Percentiles rank a stretch among this genome's conserved stretches.
Conservation (phyloP, 2,888 invertebrate species). For the Phortica magna region DNA sequence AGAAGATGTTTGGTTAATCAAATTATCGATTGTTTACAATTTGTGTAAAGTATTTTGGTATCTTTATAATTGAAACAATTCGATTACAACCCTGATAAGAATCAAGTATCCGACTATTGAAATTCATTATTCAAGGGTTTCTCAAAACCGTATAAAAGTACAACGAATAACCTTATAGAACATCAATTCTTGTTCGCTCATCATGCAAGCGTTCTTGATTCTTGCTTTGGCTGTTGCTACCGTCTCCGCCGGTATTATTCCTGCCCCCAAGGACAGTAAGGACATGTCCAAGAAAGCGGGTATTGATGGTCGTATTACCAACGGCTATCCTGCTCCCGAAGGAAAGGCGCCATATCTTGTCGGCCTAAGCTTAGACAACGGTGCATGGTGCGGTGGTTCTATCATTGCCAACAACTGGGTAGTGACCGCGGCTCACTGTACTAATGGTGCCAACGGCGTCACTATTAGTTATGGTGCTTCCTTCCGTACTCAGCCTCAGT, state of each 20-base stretch:
- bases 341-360: constrained; percentile 68
- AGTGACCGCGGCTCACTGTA: constrained; percentile 71
- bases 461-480: constrained; percentile 59
- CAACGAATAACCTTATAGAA: too few relatives aligned
- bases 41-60: too few relatives aligned
- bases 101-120: too few relatives aligned
- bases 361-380: constrained; percentile 58
- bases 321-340: constrained; percentile 61
- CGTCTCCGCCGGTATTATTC: constrained; percentile 49
- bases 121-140: too few relatives aligned
- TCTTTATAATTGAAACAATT: too few relatives aligned
- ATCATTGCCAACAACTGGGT: constrained; percentile 64
- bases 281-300: background rate
- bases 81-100: too few relatives aligned
- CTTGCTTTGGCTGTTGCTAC: constrained; percentile 50
- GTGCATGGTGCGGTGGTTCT: constrained; percentile 70
- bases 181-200: background rate
- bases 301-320: constrained; percentile 64
- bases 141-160: too few relatives aligned
- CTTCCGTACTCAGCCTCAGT: constrained; percentile 53
- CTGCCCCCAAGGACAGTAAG: constrained; percentile 1
- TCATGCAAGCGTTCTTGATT: constrained; percentile 58
- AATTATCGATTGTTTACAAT: too few relatives aligned
- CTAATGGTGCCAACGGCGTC: constrained; percentile 49
- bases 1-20: too few relatives aligned